A percentile compares a stretch with the other conserved stretches of the same genome.
Evolutionary conservation across 2,797 vertebrate genomes (phyloP).

Genomic region (Okamejei kenojei): DNA sequence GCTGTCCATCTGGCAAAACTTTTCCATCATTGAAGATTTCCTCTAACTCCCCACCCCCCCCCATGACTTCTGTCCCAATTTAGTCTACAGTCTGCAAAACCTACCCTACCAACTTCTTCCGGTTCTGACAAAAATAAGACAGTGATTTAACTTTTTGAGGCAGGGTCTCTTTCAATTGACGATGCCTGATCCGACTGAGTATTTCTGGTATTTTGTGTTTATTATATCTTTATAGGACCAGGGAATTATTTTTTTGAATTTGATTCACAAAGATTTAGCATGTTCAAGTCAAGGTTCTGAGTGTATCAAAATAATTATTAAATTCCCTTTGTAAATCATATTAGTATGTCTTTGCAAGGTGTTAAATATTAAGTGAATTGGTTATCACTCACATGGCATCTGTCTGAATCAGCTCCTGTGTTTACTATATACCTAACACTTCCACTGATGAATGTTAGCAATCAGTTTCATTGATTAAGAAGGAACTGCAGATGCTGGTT

Average conservation of each 20-base stretch:
- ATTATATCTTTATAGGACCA: not conserved
- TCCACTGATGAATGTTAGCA: no score
- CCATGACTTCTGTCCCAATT: not conserved
- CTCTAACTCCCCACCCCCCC: not conserved
- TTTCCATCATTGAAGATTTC: not conserved
- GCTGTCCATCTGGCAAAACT: no score
- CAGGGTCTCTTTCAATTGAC: not conserved
- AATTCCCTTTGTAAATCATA: not conserved
- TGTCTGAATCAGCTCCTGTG: not conserved
- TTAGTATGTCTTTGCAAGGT: not conserved
- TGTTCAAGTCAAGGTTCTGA: not conserved
- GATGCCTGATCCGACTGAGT: not conserved
- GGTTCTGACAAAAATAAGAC: not conserved
- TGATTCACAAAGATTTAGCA: not conserved
- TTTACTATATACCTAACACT: not conserved
- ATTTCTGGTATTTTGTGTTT: not conserved
- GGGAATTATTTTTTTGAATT: not conserved
- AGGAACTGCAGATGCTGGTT: no score
- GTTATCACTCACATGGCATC: not conserved
- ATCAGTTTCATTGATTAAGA: no score
- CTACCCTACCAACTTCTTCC: not conserved
- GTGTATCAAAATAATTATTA: not conserved
- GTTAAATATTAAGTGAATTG: not conserved
- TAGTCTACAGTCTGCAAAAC: not conserved
- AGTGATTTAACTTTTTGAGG: not conserved